Evolutionary conservation across 2,113 vertebrate genomes (phyloP).

Genomic region (Cyphomyrus discorhynchus): DNA sequence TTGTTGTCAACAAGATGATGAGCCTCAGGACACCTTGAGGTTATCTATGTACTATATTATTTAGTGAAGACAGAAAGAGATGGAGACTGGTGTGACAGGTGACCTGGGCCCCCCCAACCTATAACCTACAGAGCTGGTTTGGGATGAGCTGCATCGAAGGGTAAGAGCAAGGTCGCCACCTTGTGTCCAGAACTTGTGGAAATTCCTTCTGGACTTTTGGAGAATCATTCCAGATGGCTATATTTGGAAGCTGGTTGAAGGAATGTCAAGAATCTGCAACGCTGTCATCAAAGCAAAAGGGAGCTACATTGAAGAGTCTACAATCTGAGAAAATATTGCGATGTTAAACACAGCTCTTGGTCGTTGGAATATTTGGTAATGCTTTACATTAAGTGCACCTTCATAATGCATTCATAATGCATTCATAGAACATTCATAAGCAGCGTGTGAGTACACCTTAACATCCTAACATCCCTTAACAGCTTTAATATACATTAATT

Average conservation of each 20-base stretch:
- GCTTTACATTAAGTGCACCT: too few relatives aligned
- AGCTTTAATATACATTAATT: too few relatives aligned
- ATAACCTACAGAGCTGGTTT: neutral
- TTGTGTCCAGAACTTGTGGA: neutral
- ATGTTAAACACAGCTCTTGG: neutral
- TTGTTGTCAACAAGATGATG: neutral
- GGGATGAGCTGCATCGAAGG: neutral
- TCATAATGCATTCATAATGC: too few relatives aligned
- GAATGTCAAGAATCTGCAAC: neutral
- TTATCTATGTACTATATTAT: neutral
- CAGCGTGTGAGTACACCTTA: too few relatives aligned
- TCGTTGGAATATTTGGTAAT: neutral
- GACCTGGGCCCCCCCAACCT: neutral
- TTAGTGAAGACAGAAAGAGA: neutral
- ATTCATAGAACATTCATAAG: too few relatives aligned
- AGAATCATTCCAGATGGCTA: neutral
- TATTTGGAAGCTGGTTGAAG: neutral
- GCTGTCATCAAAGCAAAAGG: neutral
- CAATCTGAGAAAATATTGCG: neutral
- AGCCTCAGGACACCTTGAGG: neutral
- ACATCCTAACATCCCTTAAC: too few relatives aligned
- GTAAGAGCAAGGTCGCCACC: neutral
- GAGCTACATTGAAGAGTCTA: neutral
- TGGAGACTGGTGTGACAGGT: neutral
- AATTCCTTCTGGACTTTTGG: neutral